A percentile compares a stretch with the other conserved stretches of the same genome.
Evolutionary conservation across 2,888 invertebrate genomes (phyloP).

Genomic region (Tryphoninae sp.): DNA sequence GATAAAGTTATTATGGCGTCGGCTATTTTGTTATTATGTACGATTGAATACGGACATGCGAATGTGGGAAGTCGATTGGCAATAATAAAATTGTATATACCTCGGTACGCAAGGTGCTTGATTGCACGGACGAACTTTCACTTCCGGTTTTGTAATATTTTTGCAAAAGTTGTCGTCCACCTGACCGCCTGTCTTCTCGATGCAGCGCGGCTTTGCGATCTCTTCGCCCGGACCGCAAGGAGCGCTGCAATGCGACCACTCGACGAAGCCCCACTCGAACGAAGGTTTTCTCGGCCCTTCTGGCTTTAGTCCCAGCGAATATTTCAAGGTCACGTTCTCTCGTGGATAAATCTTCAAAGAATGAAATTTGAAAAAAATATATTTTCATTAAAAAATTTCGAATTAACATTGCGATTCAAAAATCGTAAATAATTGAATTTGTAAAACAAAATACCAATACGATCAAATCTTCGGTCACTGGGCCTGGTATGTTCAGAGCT

Average conservation of each 20-base stretch:
- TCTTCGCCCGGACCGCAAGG: slow-evolving; percentile 83
- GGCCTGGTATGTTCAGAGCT: slow-evolving; percentile 82
- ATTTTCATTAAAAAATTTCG: background rate
- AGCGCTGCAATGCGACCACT: slow-evolving; percentile 83
- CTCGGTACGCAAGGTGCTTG: slow-evolving; percentile 80
- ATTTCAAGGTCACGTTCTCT: slow-evolving; percentile 71
- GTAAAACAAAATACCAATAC: slow-evolving; percentile 79
- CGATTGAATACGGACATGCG: slow-evolving; percentile 48
- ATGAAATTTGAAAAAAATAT: background rate
- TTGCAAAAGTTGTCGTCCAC: slow-evolving; percentile 81
- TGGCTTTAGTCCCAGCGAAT: slow-evolving; percentile 69
- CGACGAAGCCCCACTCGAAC: slow-evolving; percentile 82
- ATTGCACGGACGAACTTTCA: slow-evolving; percentile 81
- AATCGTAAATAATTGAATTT: slow-evolving; percentile 4
- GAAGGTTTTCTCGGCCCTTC: slow-evolving; percentile 80
- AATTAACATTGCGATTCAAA: background rate
- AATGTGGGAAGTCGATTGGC: slow-evolving; percentile 58
- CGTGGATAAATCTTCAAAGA: slow-evolving; percentile 65
- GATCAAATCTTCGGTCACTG: slow-evolving; percentile 81
- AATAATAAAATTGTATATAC: slow-evolving; percentile 55
- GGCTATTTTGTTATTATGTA: slow-evolving; percentile 53
- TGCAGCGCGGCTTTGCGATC: slow-evolving; percentile 80
- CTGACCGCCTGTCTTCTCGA: slow-evolving; percentile 82
- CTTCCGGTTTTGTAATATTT: slow-evolving; percentile 73
- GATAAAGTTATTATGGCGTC: slow-evolving; percentile 52